Conservation (phyloP, 2,113 vertebrate genomes). For the Salminus brasiliensis region DNA sequence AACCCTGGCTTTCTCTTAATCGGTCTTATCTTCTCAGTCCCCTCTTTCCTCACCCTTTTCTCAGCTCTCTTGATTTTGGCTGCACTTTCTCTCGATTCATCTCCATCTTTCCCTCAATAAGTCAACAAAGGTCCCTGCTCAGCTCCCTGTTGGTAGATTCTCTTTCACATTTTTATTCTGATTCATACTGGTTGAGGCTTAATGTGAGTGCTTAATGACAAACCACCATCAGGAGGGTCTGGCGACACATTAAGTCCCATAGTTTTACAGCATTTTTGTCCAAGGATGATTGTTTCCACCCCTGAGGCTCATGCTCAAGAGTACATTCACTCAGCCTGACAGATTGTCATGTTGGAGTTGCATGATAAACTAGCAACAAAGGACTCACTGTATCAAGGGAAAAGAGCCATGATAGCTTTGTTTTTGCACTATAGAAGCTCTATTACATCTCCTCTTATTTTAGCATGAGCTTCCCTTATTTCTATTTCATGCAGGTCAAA, state of each 20-base stretch:
- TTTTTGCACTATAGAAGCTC: background rate
- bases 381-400: background rate
- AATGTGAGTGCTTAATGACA: constrained; percentile 21
- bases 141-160: background rate
- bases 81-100: background rate
- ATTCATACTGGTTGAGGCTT: background rate
- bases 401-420: background rate
- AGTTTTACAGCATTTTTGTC: constrained; percentile 40
- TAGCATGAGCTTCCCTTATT: background rate
- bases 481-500: background rate
- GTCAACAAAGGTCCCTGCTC: background rate
- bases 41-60: background rate
- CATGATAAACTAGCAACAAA: constrained; percentile 22
- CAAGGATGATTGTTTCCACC: constrained; percentile 33
- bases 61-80: too few relatives aligned
- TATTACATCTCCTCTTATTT: background rate
- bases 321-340: constrained; percentile 34
- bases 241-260: constrained; percentile 14
- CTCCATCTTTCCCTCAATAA: background rate
- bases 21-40: background rate
- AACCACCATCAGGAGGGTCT: constrained; percentile 35
- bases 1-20: constrained; percentile 16
- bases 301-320: constrained; percentile 23
- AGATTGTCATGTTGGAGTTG: constrained; percentile 36
- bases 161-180: background rate